phyloP scores from a whole-genome alignment of 2,113 vertebrate species.

The Xenus cinereus region DNA sequence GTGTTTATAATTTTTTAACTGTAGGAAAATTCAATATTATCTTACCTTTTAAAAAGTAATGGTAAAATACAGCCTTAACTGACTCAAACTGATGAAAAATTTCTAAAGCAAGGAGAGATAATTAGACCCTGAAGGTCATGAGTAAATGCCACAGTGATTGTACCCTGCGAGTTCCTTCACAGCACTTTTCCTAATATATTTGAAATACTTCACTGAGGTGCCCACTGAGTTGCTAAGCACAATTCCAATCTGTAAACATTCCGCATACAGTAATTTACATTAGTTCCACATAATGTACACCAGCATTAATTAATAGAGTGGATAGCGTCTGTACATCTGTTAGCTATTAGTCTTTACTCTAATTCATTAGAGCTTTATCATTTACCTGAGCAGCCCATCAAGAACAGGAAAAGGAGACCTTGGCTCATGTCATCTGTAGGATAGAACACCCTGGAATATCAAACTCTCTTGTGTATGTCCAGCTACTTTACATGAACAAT shows the following conservation, averaged over 20 bases:
- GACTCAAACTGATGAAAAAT: background rate
- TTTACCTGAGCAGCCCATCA: conserved; percentile 50
- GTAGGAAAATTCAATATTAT: background rate
- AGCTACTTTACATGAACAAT: background rate
- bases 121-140: background rate
- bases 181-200: background rate
- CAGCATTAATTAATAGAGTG: conserved; percentile 62
- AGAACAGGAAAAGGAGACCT: conserved; percentile 32
- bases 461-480: background rate
- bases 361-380: conserved; percentile 56
- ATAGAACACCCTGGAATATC: background rate
- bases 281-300: conserved; percentile 45
- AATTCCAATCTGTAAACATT: conserved; percentile 56
- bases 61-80: background rate
- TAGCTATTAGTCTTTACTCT: conserved; percentile 47
- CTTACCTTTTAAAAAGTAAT: background rate
- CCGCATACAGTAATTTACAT: conserved; percentile 26
- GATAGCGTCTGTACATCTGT: conserved; percentile 36
- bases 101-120: background rate
- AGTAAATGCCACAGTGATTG: background rate
- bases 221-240: background rate
- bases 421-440: background rate
- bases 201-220: background rate
- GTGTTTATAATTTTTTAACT: conserved; percentile 14
- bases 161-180: background rate